Percentiles rank a stretch among this genome's conserved stretches.
phyloP scores from a whole-genome alignment of 1,140 invertebrate genomes.

The Octopus sinensis region DNA sequence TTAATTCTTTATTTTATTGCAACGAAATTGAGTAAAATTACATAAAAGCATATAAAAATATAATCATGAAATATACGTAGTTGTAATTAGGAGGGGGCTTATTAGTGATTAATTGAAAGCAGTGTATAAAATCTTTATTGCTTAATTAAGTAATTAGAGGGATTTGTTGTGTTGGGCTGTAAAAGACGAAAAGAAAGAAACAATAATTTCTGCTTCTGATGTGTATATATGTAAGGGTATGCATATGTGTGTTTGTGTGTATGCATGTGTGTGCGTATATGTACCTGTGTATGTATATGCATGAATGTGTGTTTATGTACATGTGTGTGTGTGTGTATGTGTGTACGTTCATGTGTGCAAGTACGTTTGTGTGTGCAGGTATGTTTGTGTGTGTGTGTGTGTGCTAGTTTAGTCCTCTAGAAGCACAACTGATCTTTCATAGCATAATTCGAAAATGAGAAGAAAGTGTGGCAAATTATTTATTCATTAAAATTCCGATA shows the following conservation, averaged over 20 bases:
- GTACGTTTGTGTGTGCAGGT: conserved; percentile 10
- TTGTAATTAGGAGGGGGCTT: too few species aligned
- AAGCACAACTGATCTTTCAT: neutral
- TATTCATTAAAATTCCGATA: too few species aligned
- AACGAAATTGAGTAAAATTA: too few species aligned
- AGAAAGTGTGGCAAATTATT: neutral
- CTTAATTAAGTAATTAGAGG: too few species aligned
- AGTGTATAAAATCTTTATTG: too few species aligned
- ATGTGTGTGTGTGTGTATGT: conserved; percentile 9
- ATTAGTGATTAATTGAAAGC: too few species aligned
- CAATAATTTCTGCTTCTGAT: neutral
- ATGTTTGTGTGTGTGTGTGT: conserved; percentile 8
- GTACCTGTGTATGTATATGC: neutral
- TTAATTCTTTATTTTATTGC: too few species aligned
- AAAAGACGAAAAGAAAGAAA: too few species aligned
- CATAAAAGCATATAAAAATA: too few species aligned
- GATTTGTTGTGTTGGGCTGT: too few species aligned
- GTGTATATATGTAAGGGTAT: conserved; percentile 12
- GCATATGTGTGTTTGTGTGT: conserved; percentile 9
- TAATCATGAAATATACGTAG: too few species aligned
- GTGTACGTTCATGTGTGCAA: conserved; percentile 18
- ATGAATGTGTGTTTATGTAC: conserved; percentile 9
- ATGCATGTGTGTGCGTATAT: neutral
- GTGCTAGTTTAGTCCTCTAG: neutral
- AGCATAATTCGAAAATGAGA: too few species aligned